These are phyloP conservation scores for Erithacus rubecula DNA, from an alignment of 2,797 vertebrate genomes.

Conservation along the genomic window DNA sequence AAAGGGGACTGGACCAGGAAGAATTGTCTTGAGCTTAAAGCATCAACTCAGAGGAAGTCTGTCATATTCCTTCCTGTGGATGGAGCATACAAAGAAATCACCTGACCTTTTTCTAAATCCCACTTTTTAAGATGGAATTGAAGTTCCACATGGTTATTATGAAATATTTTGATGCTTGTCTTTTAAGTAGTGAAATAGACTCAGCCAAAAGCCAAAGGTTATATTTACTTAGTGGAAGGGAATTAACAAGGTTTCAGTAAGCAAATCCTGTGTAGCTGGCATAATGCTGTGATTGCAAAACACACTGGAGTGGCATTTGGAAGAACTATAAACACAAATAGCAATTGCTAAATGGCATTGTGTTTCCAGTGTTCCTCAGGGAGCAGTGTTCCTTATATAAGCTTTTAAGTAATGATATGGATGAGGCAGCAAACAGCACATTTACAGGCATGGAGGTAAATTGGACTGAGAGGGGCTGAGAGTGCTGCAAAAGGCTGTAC, in stretches of 20 bases:
- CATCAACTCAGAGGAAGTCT: neutral
- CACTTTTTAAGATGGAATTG: neutral
- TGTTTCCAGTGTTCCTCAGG: neutral
- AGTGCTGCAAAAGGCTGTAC: neutral
- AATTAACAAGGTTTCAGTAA: neutral
- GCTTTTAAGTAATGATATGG: neutral
- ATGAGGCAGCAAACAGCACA: neutral
- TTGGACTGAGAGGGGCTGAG: neutral
- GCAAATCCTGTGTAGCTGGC: neutral
- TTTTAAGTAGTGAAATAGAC: neutral
- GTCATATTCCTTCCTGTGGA: neutral
- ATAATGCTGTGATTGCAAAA: neutral
- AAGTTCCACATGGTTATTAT: neutral
- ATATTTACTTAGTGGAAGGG: neutral
- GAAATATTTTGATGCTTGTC: neutral
- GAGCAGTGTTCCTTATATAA: neutral
- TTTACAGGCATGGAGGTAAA: neutral
- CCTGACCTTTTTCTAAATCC: neutral
- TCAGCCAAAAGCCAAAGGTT: neutral
- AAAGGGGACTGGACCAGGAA: neutral
- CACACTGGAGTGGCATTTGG: neutral
- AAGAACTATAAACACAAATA: neutral
- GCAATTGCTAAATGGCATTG: neutral
- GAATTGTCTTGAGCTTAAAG: neutral
- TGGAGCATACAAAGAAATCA: neutral